Evolutionary conservation across 2,797 vertebrate species (phyloP).

Genomic region (Craterocephalus amniculus): DNA sequence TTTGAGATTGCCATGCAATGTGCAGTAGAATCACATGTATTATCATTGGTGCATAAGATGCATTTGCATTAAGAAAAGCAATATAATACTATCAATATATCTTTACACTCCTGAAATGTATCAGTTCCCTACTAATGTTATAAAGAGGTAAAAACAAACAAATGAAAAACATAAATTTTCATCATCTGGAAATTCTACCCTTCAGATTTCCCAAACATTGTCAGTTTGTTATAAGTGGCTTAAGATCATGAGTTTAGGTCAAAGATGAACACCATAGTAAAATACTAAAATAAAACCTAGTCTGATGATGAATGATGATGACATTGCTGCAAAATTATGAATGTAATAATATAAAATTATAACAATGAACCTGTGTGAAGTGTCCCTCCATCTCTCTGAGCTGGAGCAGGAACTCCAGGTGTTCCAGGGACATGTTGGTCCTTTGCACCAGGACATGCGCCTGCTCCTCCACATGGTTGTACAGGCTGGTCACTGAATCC

Average conservation of each 20-base stretch:
- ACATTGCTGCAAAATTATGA: background rate
- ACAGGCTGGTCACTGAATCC: conserved; percentile 84
- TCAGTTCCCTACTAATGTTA: background rate
- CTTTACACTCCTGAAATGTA: background rate
- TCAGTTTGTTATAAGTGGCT: no score
- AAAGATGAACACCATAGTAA: background rate
- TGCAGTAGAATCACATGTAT: no score
- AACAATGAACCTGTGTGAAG: conserved; percentile 85
- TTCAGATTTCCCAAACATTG: background rate
- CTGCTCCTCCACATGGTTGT: conserved; percentile 89
- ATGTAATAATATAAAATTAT: no score
- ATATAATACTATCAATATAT: background rate
- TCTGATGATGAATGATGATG: background rate
- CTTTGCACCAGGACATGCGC: conserved; percentile 89
- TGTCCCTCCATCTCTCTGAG: conserved; percentile 84
- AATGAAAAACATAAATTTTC: background rate
- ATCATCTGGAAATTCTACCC: background rate
- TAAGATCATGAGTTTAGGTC: no score
- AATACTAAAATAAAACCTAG: background rate
- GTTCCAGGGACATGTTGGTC: conserved; percentile 89
- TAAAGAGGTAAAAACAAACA: background rate
- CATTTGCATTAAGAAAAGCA: background rate
- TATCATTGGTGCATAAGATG: background rate
- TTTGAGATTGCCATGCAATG: no score
- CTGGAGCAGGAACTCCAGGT: conserved; percentile 85